Evolutionary conservation across 2,888 invertebrate genomes (phyloP).

Genomic region (Caenorhabditis parvicauda): DNA sequence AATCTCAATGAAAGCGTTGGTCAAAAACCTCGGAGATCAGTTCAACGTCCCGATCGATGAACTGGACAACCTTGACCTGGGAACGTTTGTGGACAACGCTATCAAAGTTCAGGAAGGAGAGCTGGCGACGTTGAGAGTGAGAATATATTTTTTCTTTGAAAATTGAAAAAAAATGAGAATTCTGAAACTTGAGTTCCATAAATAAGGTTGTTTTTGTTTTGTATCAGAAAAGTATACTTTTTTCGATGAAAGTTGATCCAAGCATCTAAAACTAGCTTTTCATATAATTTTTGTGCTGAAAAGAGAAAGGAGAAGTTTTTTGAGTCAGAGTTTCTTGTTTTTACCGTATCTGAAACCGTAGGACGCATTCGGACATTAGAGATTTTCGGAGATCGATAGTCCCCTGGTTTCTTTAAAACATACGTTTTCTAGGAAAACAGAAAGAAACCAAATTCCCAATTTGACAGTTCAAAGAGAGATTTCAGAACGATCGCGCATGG

Average conservation of each 20-base stretch:
- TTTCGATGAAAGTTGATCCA: too few species aligned
- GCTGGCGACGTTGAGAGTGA: conserved; percentile 42
- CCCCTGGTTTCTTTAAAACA: too few species aligned
- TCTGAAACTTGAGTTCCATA: neutral
- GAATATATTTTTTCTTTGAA: neutral
- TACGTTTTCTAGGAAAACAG: neutral
- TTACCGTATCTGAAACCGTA: too few species aligned
- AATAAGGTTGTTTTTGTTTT: too few species aligned
- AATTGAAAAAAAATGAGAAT: neutral
- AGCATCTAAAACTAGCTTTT: too few species aligned
- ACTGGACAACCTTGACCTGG: conserved; percentile 47
- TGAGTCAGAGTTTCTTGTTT: too few species aligned
- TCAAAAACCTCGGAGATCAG: conserved; percentile 56
- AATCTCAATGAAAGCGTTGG: conserved; percentile 53
- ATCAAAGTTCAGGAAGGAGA: conserved; percentile 55
- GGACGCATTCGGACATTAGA: too few species aligned
- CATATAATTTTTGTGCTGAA: too few species aligned
- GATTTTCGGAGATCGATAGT: too few species aligned
- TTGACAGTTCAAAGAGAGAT: too few species aligned
- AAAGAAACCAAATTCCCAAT: neutral
- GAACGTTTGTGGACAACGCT: conserved; percentile 52
- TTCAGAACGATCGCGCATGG: conserved; percentile 44
- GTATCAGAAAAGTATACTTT: too few species aligned
- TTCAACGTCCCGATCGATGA: conserved; percentile 53
- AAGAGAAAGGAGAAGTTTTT: too few species aligned